Evolutionary conservation across 1,140 invertebrate species (phyloP).

Genomic region (Diorhabda sublineata): DNA sequence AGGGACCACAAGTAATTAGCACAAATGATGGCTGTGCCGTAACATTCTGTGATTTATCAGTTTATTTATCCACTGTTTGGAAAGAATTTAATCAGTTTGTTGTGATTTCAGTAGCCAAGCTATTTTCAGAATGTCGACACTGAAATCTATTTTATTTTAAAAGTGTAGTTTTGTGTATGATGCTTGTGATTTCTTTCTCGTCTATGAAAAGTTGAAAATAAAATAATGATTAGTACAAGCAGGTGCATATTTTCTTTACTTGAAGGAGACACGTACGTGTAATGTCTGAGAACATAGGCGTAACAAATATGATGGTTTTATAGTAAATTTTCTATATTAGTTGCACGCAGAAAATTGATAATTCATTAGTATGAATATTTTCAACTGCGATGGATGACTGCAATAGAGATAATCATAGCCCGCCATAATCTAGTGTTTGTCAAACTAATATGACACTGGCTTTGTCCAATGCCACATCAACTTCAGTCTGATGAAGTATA

Average conservation of each 20-base stretch:
- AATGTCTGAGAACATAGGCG: background rate
- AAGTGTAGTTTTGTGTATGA: background rate
- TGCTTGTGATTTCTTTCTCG: slow-evolving; percentile 10
- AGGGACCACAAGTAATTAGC: slow-evolving; percentile 28
- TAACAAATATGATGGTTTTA: no score
- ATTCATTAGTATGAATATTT: no score
- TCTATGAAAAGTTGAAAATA: background rate
- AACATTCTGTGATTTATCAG: background rate
- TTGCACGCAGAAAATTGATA: no score
- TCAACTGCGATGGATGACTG: no score
- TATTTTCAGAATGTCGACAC: slow-evolving; percentile 7
- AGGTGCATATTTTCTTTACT: background rate
- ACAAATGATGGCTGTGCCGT: background rate
- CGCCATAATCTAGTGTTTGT: no score
- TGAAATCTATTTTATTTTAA: background rate
- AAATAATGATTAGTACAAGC: background rate
- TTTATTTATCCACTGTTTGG: background rate
- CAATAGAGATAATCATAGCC: no score
- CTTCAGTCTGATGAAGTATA: no score
- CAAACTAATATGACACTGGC: no score
- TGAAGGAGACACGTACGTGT: background rate
- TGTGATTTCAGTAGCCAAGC: background rate
- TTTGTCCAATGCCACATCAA: no score
- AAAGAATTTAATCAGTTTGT: background rate
- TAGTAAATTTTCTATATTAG: no score